phyloP scores from a whole-genome alignment of 2,888 invertebrate species.

The Drosophila formosana region DNA sequence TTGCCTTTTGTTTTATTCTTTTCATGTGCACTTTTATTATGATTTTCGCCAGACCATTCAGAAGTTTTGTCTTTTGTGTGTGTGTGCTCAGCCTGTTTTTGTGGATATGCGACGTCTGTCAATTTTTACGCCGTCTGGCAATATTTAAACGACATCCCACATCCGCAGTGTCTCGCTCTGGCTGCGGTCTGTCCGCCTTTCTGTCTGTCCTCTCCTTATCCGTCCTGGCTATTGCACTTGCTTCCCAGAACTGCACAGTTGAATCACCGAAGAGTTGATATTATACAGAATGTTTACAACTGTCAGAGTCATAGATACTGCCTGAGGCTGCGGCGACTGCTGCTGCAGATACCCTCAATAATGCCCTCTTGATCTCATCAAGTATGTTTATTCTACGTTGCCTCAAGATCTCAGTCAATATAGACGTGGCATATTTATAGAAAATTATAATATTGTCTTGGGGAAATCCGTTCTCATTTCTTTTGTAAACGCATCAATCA shows the following conservation, averaged over 20 bases:
- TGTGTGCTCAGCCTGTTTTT: constrained; percentile 28
- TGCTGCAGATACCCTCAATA: constrained; percentile 18
- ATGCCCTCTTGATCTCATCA: constrained; percentile 14
- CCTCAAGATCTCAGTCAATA: constrained; percentile 8
- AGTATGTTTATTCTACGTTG: neutral
- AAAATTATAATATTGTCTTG: constrained; percentile 1
- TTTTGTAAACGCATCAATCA: neutral
- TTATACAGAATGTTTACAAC: constrained; percentile 10
- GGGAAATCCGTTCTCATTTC: constrained; percentile 1
- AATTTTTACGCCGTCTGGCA: constrained; percentile 75
- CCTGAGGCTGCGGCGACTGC: neutral
- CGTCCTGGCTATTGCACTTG: constrained; percentile 67
- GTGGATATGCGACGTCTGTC: constrained; percentile 68
- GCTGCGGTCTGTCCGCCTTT: constrained; percentile 17
- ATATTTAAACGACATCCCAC: constrained; percentile 76
- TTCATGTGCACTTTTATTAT: constrained; percentile 20
- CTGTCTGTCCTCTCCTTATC: constrained; percentile 44
- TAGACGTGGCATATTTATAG: neutral
- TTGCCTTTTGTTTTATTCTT: constrained; percentile 23
- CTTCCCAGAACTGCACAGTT: constrained; percentile 58
- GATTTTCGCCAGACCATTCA: constrained; percentile 43
- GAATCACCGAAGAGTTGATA: constrained; percentile 50
- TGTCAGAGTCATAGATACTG: constrained; percentile 15
- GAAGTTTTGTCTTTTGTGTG: constrained; percentile 46
- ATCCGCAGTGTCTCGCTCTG: constrained; percentile 61